Conservation (phyloP, 2,797 vertebrate species). For the Danio tinwini region DNA sequence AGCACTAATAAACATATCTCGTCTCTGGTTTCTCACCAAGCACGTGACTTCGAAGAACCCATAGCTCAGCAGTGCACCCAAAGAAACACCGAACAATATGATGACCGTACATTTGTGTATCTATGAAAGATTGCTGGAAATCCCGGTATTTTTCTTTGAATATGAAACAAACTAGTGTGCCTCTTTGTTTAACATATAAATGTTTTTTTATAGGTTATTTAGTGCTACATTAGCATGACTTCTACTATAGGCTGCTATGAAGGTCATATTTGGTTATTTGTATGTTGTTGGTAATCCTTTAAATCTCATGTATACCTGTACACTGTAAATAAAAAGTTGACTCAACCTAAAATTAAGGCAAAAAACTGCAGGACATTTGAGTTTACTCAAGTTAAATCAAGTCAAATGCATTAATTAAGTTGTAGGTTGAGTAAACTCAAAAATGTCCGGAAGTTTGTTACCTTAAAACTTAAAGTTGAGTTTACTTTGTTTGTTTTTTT, state of each 20-base stretch:
- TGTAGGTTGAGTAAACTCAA: too few species aligned
- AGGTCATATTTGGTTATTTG: neutral
- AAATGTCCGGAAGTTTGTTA: too few species aligned
- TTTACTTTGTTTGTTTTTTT: too few species aligned
- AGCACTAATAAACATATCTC: neutral
- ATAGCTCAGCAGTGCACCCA: neutral
- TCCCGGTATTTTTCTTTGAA: neutral
- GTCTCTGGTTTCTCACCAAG: neutral
- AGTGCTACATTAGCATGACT: neutral
- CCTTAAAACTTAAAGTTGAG: too few species aligned
- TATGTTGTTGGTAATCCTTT: neutral
- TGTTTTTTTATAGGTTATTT: neutral
- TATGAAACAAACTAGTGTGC: neutral
- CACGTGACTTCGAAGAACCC: neutral
- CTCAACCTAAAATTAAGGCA: too few species aligned
- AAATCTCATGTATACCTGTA: too few species aligned
- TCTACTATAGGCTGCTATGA: neutral
- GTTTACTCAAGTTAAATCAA: too few species aligned
- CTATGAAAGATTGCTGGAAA: neutral
- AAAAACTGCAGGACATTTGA: too few species aligned
- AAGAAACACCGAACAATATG: neutral
- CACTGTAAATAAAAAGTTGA: too few species aligned
- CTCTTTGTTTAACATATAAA: neutral
- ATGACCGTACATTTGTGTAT: too few species aligned
- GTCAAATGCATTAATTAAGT: too few species aligned